Conservation (phyloP, 2,113 vertebrate genomes). For the Asarcornis scutulata region DNA sequence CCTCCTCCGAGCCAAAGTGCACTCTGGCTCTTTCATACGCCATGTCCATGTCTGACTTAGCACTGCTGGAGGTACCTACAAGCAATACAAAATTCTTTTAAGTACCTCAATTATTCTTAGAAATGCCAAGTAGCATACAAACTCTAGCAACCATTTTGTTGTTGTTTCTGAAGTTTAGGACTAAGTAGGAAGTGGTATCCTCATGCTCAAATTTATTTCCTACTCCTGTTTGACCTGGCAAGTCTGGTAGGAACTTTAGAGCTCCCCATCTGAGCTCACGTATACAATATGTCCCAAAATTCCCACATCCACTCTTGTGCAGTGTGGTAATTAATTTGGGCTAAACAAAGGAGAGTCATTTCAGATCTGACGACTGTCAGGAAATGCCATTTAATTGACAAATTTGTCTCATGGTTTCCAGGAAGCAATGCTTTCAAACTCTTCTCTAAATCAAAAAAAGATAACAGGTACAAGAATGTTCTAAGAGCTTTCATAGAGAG, state of each 20-base stretch:
- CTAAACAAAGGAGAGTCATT: neutral
- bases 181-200: neutral
- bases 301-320: neutral
- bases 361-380: neutral
- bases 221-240: neutral
- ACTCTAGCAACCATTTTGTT: neutral
- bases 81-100: neutral
- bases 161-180: neutral
- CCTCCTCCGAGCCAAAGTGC: conserved; percentile 62
- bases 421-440: neutral
- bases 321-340: neutral
- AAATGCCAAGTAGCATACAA: rapidly evolving
- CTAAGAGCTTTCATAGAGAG: neutral
- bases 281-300: rapidly evolving
- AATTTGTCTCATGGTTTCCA: neutral
- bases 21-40: conserved; percentile 71
- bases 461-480: too few species aligned
- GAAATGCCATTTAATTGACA: neutral
- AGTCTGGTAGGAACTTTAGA: neutral
- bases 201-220: rapidly evolving
- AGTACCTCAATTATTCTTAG: neutral
- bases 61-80: conserved; percentile 12
- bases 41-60: conserved; percentile 73
- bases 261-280: neutral
- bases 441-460: neutral